These are phyloP conservation scores for Timandra comae DNA, from an alignment of 2,888 invertebrate species.

Conservation along the genomic window DNA sequence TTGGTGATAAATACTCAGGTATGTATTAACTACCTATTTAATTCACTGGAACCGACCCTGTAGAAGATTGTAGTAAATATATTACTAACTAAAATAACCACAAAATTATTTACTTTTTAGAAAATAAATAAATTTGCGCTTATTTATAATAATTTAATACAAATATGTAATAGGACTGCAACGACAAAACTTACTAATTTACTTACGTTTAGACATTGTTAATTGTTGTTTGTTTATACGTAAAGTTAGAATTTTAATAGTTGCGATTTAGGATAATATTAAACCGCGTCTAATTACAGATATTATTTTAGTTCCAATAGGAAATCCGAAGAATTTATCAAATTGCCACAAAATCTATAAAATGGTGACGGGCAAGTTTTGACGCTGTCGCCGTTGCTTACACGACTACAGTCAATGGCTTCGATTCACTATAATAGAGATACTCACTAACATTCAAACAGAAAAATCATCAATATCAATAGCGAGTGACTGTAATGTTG, in stretches of 20 bases:
- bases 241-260: too few species aligned
- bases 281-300: not conserved
- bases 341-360: too few species aligned
- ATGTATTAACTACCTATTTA: not conserved
- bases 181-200: not conserved
- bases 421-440: too few species aligned
- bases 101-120: not conserved
- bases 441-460: too few species aligned
- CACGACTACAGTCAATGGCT: too few species aligned
- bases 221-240: too few species aligned
- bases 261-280: too few species aligned
- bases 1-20: not conserved
- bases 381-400: not conserved
- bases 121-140: not conserved
- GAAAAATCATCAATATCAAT: too few species aligned
- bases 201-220: not conserved
- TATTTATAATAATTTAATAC: not conserved
- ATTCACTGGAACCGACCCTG: constrained; percentile 2
- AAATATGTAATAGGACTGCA: not conserved
- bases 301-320: not conserved
- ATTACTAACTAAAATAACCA: not conserved
- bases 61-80: not conserved
- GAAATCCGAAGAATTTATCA: constrained; percentile 5
- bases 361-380: not conserved
- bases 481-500: constrained; percentile 3